phyloP scores from a whole-genome alignment of 1,140 invertebrate genomes.

The Orchesella cincta region DNA sequence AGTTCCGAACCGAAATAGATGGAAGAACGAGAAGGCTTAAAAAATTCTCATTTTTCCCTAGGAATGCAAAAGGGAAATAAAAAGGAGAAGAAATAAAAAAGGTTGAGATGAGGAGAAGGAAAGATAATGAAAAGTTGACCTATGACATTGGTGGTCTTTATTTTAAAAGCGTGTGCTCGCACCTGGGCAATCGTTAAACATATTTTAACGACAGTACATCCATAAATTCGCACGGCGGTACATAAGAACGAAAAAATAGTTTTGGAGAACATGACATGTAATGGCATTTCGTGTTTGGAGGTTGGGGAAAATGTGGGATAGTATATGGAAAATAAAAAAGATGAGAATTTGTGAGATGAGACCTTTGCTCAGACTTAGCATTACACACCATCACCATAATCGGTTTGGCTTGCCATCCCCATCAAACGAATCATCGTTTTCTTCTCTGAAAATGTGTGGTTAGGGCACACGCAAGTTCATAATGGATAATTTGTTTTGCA shows the following conservation, averaged over 20 bases:
- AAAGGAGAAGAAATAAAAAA: conserved; percentile 8
- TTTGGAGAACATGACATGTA: background rate
- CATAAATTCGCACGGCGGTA: conserved; percentile 51
- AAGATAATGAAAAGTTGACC: conserved; percentile 48
- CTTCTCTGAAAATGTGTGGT: too few species aligned
- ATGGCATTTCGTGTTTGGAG: background rate
- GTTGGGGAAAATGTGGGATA: background rate
- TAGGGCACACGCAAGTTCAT: too few species aligned
- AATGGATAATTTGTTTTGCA: too few species aligned
- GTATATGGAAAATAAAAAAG: too few species aligned
- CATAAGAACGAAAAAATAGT: conserved; percentile 28
- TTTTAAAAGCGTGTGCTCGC: conserved; percentile 46
- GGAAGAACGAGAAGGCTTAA: too few species aligned
- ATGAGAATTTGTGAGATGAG: too few species aligned
- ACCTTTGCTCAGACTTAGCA: too few species aligned
- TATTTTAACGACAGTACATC: conserved; percentile 46
- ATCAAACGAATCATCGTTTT: too few species aligned
- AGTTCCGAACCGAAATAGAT: too few species aligned
- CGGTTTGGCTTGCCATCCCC: too few species aligned
- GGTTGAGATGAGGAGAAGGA: conserved; percentile 2
- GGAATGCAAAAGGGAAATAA: background rate
- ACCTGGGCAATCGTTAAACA: conserved; percentile 50
- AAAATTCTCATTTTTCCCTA: too few species aligned
- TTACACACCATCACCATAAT: too few species aligned
- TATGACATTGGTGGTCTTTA: conserved; percentile 44